Evolutionary conservation across 1,140 invertebrate genomes (phyloP), one percentile per base, ranked within the genome.

Genomic region (Hylaeus anthracinus): DNA sequence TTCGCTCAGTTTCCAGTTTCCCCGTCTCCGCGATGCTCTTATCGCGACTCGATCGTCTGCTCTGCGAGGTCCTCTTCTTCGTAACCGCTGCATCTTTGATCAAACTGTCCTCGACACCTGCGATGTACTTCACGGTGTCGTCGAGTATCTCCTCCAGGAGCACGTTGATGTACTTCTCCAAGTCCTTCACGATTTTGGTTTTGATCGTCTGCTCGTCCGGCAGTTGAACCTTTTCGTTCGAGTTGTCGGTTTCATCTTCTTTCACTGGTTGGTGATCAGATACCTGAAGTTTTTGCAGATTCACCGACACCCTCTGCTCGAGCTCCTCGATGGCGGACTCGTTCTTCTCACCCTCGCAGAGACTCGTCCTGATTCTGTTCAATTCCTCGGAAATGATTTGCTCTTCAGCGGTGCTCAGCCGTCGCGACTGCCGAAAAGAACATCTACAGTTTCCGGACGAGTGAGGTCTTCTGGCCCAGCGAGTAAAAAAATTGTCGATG

Each of bases 401-500:
- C 51, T 92, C 90, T 61, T 92, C 90, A 48, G 82, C 87, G 1
- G 85, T 90, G 43, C 89, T 90, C 4, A 88, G 56, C 41, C 89
- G 73, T 3, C 66, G 86, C 0, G 91, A 92, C 12, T 90, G 88
- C 5, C 92, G 72, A 67, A 93, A 94, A 2, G 92, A 92, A 48
- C 92, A 94, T 5, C 92, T 86, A 64, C 93, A 94, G 45, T 92
- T 92, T 0, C 89, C 90, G 5, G 91, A 91, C 0, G 92, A 90
- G 81, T 93, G 92, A 0, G 92, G 91, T 15, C 90, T 85, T 15
- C 81, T 87, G 6, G 91, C 88, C 92, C 92, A 93, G 0, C 90
- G 89, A 1, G 89, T 84, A 66, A 92, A 91, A 75, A 94, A 93
- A 72, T 93, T 93, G n/a, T 93, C 92, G 66, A 91, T 89, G 26